Evolutionary conservation across 2,113 vertebrate species (phyloP).

Genomic region (Pan paniscus): DNA sequence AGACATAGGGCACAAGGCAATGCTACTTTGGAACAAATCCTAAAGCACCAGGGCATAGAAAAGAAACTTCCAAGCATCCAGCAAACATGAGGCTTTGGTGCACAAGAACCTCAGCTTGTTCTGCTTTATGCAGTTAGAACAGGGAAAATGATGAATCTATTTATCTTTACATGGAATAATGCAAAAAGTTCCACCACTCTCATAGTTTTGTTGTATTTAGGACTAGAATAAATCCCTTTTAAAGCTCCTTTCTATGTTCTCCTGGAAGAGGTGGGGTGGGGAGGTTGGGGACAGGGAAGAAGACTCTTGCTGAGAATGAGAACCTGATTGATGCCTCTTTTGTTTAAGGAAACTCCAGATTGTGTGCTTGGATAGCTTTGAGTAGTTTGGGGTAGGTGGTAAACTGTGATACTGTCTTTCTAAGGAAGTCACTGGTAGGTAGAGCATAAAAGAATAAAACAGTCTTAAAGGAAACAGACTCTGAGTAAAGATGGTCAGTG

Average conservation of each 20-base stretch:
- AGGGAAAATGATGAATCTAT: not conserved
- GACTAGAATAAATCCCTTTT: not conserved
- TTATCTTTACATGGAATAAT: not conserved
- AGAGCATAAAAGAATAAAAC: not conserved
- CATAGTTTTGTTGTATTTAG: not conserved
- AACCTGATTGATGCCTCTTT: not conserved
- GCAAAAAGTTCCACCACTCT: not conserved
- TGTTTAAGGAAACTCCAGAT: not conserved
- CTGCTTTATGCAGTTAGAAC: not conserved
- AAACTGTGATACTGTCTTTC: not conserved
- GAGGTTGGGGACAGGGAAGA: fast-evolving
- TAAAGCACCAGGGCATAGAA: not conserved
- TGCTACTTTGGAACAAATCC: not conserved
- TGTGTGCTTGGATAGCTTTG: not conserved
- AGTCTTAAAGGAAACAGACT: not conserved
- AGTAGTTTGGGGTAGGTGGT: not conserved
- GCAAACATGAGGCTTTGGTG: not conserved
- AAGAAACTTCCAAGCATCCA: not conserved
- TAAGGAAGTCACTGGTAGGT: not conserved
- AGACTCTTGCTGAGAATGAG: not conserved
- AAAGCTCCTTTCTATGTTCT: not conserved
- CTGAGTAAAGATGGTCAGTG: not conserved
- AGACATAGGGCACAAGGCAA: not conserved
- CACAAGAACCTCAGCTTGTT: not conserved
- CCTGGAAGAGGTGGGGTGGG: no score